phyloP scores from a whole-genome alignment of 2,797 vertebrate genomes.

The Chaetophractus vellerosus region DNA sequence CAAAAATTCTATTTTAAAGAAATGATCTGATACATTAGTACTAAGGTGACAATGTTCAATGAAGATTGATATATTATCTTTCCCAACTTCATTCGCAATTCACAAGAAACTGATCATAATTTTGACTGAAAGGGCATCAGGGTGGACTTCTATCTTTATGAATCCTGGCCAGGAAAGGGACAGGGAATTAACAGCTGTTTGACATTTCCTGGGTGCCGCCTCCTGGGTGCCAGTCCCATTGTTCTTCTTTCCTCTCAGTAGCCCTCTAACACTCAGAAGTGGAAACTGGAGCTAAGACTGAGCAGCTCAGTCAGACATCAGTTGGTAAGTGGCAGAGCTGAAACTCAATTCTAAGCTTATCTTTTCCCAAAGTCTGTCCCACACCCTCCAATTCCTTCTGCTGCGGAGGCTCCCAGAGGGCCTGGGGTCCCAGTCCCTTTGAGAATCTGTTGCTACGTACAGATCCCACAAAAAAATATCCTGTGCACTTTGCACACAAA shows the following conservation, averaged over 20 bases:
- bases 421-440: not conserved
- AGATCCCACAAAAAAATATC: not conserved
- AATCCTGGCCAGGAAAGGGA: not conserved
- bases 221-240: not conserved
- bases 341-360: not conserved
- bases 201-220: not conserved
- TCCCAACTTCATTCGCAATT: not conserved
- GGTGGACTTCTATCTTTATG: not conserved
- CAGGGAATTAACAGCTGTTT: not conserved
- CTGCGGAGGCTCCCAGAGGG: not conserved
- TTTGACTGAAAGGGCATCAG: not conserved
- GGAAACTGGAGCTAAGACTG: not conserved
- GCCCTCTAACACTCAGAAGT: not conserved
- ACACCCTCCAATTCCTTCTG: not conserved
- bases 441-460: not conserved
- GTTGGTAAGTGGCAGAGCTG: not conserved
- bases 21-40: not conserved
- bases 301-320: not conserved
- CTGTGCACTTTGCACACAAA: not conserved
- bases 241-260: constrained; percentile 9
- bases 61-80: not conserved
- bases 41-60: not conserved
- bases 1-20: not conserved
- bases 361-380: not conserved
- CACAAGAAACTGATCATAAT: not conserved